phyloP scores from a whole-genome alignment of 2,797 vertebrate species.

The Phylloscopus collybita region DNA sequence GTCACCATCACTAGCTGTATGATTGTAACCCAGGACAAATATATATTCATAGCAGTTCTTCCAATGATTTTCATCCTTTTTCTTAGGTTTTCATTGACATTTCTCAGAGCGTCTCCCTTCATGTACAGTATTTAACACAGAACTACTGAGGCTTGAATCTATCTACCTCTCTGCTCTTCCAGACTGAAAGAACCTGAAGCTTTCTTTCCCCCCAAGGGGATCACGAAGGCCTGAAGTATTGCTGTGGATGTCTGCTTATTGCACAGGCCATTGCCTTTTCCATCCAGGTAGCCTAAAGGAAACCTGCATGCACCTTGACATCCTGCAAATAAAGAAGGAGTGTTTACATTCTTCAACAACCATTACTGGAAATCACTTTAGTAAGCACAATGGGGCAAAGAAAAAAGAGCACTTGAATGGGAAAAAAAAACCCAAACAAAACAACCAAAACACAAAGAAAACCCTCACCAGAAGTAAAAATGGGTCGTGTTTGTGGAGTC shows the following conservation, averaged over 20 bases:
- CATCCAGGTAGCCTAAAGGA: constrained; percentile 44
- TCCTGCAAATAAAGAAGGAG: constrained; percentile 10
- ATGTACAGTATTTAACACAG: not conserved
- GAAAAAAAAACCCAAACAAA: not conserved
- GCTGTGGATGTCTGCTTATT: constrained; percentile 10
- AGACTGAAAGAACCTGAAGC: constrained; percentile 18
- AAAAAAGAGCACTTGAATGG: not conserved
- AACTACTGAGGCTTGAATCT: constrained; percentile 4
- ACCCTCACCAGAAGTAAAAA: not conserved
- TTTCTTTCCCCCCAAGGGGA: not conserved
- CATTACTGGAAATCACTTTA: not conserved
- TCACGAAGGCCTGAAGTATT: not conserved
- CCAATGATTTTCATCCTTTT: not conserved
- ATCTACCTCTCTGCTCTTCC: not conserved
- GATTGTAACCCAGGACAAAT: not conserved
- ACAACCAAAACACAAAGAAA: too few relatives aligned
- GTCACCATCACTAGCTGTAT: not conserved
- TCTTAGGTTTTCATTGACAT: not conserved
- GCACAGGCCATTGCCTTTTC: constrained; percentile 34
- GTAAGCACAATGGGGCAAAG: not conserved
- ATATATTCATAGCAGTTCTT: not conserved
- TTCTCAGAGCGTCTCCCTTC: not conserved
- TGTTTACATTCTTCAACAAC: not conserved
- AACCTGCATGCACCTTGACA: not conserved
- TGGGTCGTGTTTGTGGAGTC: not conserved